These are phyloP conservation scores for Drosophila repleta DNA, from an alignment of 1,140 invertebrate species.

Conservation along the genomic window DNA sequence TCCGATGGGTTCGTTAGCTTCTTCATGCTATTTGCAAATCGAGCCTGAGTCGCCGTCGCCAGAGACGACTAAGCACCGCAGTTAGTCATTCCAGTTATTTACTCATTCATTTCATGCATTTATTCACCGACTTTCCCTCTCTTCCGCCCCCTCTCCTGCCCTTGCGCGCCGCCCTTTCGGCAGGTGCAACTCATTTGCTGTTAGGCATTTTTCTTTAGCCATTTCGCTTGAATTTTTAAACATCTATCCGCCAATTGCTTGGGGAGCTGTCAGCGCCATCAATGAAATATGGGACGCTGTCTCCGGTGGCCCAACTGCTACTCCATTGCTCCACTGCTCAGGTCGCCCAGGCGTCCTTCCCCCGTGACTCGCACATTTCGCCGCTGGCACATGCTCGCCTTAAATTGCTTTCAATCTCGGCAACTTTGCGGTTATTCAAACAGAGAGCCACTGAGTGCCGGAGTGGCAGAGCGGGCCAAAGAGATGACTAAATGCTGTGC, in stretches of 20 bases:
- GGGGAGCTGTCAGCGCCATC: slow-evolving; percentile 60
- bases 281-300: slow-evolving; percentile 63
- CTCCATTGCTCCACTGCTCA: neutral
- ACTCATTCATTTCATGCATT: slow-evolving; percentile 80
- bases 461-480: neutral
- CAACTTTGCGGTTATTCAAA: slow-evolving; percentile 40
- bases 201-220: slow-evolving; percentile 60
- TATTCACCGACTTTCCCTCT: slow-evolving; percentile 62
- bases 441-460: neutral
- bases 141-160: too few relatives aligned
- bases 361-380: slow-evolving; percentile 6
- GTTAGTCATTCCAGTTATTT: slow-evolving; percentile 77
- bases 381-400: slow-evolving; percentile 20
- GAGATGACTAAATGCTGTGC: slow-evolving; percentile 9
- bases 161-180: neutral
- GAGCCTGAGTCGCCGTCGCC: slow-evolving; percentile 13
- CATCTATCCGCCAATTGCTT: slow-evolving; percentile 52
- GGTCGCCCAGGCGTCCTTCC: neutral
- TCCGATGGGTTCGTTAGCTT: neutral
- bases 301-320: slow-evolving; percentile 5
- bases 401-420: slow-evolving; percentile 57
- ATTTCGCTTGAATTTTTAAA: slow-evolving; percentile 65
- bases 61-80: slow-evolving; percentile 55
- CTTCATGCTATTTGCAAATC: slow-evolving; percentile 30
- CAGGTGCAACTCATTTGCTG: slow-evolving; percentile 72